These are phyloP conservation scores for Ahaetulla prasina DNA, from an alignment of 2,113 vertebrate species.

Conservation along the genomic window DNA sequence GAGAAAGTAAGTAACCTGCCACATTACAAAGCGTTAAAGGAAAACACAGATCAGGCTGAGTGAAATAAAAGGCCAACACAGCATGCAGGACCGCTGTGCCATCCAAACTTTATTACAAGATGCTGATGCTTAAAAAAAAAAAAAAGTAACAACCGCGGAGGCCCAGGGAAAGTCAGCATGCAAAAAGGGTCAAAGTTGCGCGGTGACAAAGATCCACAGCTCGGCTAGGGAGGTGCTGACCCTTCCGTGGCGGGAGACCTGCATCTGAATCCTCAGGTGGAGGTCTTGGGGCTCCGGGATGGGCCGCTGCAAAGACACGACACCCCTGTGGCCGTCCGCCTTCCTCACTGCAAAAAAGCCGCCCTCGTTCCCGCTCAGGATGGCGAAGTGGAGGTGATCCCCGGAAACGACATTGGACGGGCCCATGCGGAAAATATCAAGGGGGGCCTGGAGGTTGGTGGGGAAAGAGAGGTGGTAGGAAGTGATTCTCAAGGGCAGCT, in stretches of 20 bases:
- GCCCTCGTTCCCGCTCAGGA: slow-evolving; percentile 86
- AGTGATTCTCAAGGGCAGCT: slow-evolving; percentile 95
- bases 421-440: slow-evolving; percentile 97
- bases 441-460: slow-evolving; percentile 90
- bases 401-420: slow-evolving; percentile 81
- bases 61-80: slow-evolving; percentile 54
- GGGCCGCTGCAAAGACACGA: slow-evolving; percentile 82
- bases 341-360: slow-evolving; percentile 83
- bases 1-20: background rate
- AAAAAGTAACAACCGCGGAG: slow-evolving; percentile 21
- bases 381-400: slow-evolving; percentile 87
- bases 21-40: background rate
- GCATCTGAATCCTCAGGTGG: slow-evolving; percentile 87
- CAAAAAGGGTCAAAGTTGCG: slow-evolving; percentile 73
- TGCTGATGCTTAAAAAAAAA: background rate
- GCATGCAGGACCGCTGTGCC: slow-evolving; percentile 33
- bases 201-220: slow-evolving; percentile 87
- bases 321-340: slow-evolving; percentile 76
- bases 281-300: slow-evolving; percentile 84
- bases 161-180: slow-evolving; percentile 24
- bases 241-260: slow-evolving; percentile 78
- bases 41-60: background rate
- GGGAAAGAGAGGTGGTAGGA: slow-evolving; percentile 97
- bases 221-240: slow-evolving; percentile 85
- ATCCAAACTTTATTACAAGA: slow-evolving; percentile 67